phyloP scores from a whole-genome alignment of 92 coral and sea anemone genomes.

The Zoanthus sociatus region DNA sequence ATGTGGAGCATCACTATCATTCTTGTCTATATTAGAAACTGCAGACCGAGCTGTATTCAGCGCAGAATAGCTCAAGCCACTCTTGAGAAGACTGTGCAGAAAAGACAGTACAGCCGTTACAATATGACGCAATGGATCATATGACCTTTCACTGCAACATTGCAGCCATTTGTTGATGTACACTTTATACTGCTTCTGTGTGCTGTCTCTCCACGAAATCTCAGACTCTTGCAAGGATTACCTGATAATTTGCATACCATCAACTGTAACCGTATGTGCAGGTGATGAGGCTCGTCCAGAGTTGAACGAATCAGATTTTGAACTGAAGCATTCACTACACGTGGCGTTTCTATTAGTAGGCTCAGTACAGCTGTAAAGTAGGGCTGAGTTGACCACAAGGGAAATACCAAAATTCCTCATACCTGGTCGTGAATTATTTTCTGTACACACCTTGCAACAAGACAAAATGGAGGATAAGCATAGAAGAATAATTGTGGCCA shows the following conservation, averaged over 20 bases:
- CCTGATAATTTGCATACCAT: constrained; percentile 76
- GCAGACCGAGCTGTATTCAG: constrained; percentile 66
- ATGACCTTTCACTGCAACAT: constrained; percentile 58
- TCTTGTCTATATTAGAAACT: constrained; percentile 48
- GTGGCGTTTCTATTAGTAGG: not conserved
- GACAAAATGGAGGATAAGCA: no score
- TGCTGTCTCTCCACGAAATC: constrained; percentile 59
- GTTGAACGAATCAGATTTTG: constrained; percentile 58
- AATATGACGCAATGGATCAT: constrained; percentile 70
- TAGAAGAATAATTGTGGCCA: no score
- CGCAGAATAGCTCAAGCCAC: constrained; percentile 59
- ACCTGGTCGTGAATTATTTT: no score
- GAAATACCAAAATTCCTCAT: no score
- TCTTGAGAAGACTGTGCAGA: constrained; percentile 52
- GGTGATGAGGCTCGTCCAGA: constrained; percentile 54
- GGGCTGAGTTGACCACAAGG: no score
- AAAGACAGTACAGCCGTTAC: constrained; percentile 48
- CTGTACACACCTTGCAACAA: no score
- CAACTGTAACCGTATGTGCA: constrained; percentile 46
- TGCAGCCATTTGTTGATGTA: constrained; percentile 59
- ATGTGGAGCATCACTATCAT: constrained; percentile 16
- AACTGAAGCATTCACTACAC: not conserved
- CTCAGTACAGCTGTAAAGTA: not conserved
- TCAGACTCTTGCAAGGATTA: constrained; percentile 52
- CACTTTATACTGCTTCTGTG: constrained; percentile 68